Percentiles rank a stretch among this genome's conserved stretches.
phyloP scores from a whole-genome alignment of 2,113 vertebrate genomes.

The Vicugna pacos region DNA sequence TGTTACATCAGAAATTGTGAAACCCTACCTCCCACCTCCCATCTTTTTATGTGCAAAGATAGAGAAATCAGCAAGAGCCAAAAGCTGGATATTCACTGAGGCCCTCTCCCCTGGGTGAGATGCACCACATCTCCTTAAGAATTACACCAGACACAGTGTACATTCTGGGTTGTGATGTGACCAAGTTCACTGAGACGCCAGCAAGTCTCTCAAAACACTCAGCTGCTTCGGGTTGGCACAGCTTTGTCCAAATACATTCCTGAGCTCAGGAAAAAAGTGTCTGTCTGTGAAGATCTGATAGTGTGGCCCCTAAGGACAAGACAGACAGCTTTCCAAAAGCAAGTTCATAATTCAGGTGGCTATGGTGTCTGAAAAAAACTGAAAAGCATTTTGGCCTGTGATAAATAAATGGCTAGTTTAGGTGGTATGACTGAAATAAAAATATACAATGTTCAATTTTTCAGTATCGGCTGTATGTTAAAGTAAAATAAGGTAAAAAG shows the following conservation, averaged over 20 bases:
- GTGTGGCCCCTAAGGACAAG: background rate
- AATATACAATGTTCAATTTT: background rate
- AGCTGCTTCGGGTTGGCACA: too few species aligned
- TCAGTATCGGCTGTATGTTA: background rate
- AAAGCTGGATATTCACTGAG: background rate
- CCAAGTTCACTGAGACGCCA: background rate
- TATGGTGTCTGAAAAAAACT: background rate
- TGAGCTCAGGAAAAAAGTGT: background rate
- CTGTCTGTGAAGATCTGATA: background rate
- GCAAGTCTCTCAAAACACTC: background rate
- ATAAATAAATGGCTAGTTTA: background rate
- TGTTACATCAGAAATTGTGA: background rate
- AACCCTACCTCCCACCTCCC: background rate
- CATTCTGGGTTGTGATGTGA: background rate
- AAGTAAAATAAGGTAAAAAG: background rate
- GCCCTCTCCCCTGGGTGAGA: too few species aligned
- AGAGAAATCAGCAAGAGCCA: too few species aligned
- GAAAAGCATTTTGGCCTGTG: background rate
- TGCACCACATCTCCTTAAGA: background rate
- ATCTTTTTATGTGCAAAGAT: background rate
- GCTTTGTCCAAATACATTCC: background rate
- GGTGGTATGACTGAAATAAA: background rate
- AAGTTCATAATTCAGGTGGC: background rate
- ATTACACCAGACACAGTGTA: accelerated
- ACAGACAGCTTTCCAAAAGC: background rate